Percentiles rank a stretch among this genome's conserved stretches.
Evolutionary conservation across 2,113 vertebrate genomes (phyloP).

Genomic region (Hydrolagus affinis): DNA sequence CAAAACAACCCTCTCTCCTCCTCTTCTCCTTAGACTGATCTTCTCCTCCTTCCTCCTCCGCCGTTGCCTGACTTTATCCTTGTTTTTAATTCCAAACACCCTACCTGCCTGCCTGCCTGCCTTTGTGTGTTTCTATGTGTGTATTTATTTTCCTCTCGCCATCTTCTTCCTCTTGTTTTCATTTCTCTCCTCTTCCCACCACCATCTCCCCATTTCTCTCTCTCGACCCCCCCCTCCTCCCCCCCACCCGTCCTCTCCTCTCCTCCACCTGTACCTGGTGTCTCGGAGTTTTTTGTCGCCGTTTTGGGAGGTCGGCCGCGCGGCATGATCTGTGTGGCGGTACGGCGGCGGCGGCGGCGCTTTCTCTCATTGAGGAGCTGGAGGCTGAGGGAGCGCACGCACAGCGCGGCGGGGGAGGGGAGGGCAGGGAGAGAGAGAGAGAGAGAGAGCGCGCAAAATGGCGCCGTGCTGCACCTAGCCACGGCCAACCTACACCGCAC

Average conservation of each 20-base stretch:
- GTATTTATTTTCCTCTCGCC: accelerated
- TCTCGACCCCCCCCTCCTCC: no score
- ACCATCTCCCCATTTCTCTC: constrained; percentile 65
- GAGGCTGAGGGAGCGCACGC: neutral
- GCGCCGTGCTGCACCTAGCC: no score
- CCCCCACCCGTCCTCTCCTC: constrained; percentile 41
- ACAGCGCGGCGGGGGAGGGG: neutral
- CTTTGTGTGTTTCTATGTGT: no score
- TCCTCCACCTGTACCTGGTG: constrained; percentile 62
- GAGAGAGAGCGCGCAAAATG: no score
- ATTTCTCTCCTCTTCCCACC: constrained; percentile 71
- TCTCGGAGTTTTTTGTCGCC: constrained; percentile 65
- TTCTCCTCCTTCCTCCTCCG: neutral
- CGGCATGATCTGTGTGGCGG: constrained; percentile 59
- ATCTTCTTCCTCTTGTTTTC: constrained; percentile 29
- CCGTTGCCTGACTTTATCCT: neutral
- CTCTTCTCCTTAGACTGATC: neutral
- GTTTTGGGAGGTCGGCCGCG: constrained; percentile 87
- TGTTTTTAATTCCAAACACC: no score
- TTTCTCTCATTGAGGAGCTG: neutral
- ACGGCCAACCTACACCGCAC: no score
- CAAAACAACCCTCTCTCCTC: no score
- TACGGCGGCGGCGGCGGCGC: neutral
- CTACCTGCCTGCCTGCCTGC: accelerated
- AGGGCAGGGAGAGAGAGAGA: no score